Evolutionary conservation across 2,888 invertebrate species (phyloP).

Genomic region (Philopedon plagiatum): DNA sequence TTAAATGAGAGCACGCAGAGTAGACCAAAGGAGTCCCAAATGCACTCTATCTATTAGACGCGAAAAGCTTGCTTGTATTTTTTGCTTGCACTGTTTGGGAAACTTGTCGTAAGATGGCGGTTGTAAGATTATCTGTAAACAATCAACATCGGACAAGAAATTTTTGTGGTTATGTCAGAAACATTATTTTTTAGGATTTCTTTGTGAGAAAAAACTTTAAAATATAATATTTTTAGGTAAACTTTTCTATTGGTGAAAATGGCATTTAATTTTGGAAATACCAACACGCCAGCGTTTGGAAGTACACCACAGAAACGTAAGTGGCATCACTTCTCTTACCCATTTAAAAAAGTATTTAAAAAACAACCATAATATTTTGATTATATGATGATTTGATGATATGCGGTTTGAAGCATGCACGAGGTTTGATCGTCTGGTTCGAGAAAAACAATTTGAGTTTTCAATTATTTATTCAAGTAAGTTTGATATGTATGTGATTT

Average conservation of each 20-base stretch:
- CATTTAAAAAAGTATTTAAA: neutral
- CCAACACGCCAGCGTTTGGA: slow-evolving; percentile 58
- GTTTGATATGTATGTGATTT: too few relatives aligned
- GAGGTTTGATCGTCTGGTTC: too few relatives aligned
- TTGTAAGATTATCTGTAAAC: neutral
- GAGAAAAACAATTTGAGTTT: too few relatives aligned
- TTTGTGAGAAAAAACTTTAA: neutral
- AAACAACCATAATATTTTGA: neutral
- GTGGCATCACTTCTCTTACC: slow-evolving; percentile 37
- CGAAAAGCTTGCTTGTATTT: too few relatives aligned
- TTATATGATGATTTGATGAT: too few relatives aligned
- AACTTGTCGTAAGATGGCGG: neutral
- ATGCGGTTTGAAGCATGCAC: too few relatives aligned
- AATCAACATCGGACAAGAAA: neutral
- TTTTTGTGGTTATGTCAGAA: slow-evolving; percentile 35
- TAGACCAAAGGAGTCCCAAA: too few relatives aligned
- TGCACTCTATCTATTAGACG: too few relatives aligned
- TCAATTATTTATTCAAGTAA: too few relatives aligned
- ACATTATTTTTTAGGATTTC: neutral
- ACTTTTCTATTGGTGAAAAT: slow-evolving; percentile 2
- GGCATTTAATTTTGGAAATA: slow-evolving; percentile 62
- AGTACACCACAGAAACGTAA: slow-evolving; percentile 60
- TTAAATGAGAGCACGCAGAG: too few relatives aligned
- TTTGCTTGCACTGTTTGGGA: too few relatives aligned
- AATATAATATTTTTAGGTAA: neutral